Evolutionary conservation across 2,113 vertebrate species (phyloP).

Genomic region (Oreochromis tanganicae): DNA sequence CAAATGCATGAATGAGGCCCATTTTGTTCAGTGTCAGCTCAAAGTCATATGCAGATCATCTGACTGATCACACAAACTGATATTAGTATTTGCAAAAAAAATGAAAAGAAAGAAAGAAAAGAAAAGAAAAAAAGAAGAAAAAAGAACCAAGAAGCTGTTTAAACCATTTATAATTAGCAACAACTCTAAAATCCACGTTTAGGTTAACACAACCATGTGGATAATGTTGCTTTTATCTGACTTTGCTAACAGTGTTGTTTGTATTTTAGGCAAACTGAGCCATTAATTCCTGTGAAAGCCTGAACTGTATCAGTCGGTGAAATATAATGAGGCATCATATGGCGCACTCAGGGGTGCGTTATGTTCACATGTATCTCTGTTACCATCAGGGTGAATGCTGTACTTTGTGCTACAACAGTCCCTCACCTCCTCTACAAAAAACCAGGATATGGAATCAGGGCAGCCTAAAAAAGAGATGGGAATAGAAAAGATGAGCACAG

Average conservation of each 20-base stretch:
- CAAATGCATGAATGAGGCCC: neutral
- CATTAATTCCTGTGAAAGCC: neutral
- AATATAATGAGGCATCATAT: neutral
- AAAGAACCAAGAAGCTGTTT: neutral
- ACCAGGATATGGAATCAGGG: constrained; percentile 61
- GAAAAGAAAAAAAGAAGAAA: rapidly evolving
- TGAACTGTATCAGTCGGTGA: neutral
- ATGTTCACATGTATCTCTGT: neutral
- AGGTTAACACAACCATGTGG: neutral
- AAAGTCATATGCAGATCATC: neutral
- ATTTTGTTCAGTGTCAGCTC: neutral
- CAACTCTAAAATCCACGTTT: neutral
- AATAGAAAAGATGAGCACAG: constrained; percentile 41
- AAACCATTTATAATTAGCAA: neutral
- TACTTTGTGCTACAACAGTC: neutral
- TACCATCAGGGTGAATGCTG: neutral
- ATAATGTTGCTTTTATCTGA: neutral
- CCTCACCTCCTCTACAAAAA: constrained; percentile 13
- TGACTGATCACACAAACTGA: neutral
- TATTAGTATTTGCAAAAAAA: neutral
- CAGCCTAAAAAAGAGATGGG: constrained; percentile 54
- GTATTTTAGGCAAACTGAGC: neutral
- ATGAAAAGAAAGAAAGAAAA: neutral
- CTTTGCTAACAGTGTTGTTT: neutral
- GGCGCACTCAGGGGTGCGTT: neutral